Base-by-base conservation (phyloP, 2,113 vertebrate species). In the Perccottus glenii region DNA sequence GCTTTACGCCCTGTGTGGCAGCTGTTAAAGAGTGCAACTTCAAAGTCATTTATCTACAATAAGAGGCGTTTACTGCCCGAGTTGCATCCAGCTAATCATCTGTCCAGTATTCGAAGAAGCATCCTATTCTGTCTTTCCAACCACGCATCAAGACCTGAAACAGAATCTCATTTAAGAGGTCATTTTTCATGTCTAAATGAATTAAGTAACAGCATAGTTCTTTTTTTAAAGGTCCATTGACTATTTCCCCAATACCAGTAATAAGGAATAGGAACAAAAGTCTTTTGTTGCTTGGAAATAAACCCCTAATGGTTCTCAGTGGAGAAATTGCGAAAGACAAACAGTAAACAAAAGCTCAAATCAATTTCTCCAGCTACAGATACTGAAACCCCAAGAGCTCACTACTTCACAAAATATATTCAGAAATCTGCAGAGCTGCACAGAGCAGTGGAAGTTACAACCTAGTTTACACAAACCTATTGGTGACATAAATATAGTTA, bases 1-100 rank as follows among this genome's bases (percentile, higher is more conserved):
- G 64, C 55, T 4, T 56, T 6, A 12, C 19, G 12, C 51, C 42
- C 67, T 7, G 11, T 11, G 64, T 58, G 59, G 27, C 40, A n/a
- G 15, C 16, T 6, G 53, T 67, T 78, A 33, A 67, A 0, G 52
- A 67, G 43, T 5, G 1, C 14, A 15, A 40, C 75, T 67, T 78
- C 67, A 68, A 75, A 75, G 63, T 64, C 16, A 47, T 36, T 61
- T 9, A 55, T 72, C 75, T 62, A 63, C 80, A 52, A 14, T 61
- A 56, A 32, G 4, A 9, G 58, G 58, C 50, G 9, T 56, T 66
- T 60, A 49, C 46, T 3, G 15, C 43, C n/a, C 15, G 47, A 49
- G 14, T 9, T 7, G 8, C 38, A 19, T 3, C 2, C n/a, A 6
- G 12, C 48, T 44, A 62, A 43, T 59, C 61, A 35, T 64, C 38